Evolutionary conservation across 1,140 invertebrate species (phyloP).

Genomic region (Drosophila dunni): DNA sequence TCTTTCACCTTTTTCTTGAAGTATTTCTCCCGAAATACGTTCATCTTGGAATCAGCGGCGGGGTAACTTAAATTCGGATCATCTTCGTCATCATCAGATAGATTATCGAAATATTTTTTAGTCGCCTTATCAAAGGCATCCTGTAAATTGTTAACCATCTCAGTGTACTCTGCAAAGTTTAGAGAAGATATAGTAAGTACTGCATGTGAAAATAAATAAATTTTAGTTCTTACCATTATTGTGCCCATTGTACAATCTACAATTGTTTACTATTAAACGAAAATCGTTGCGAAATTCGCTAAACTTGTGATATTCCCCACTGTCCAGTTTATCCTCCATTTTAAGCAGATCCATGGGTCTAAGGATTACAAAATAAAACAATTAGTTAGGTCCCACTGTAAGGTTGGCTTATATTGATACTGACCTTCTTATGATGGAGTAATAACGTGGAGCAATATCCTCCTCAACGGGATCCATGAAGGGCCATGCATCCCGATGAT

Average conservation of each 20-base stretch:
- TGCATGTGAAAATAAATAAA: background rate
- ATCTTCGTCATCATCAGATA: constrained; percentile 91
- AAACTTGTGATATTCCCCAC: constrained; percentile 91
- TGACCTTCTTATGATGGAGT: constrained; percentile 88
- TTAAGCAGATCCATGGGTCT: constrained; percentile 94
- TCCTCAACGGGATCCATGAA: constrained; percentile 96
- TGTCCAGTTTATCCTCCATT: constrained; percentile 94
- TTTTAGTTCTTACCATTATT: constrained; percentile 90
- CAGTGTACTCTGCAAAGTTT: constrained; percentile 90
- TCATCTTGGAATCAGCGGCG: constrained; percentile 85
- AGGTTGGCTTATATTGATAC: background rate
- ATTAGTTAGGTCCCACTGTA: background rate
- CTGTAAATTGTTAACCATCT: constrained; percentile 93
- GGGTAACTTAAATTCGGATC: constrained; percentile 89
- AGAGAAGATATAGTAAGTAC: constrained; percentile 8
- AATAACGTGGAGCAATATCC: constrained; percentile 95
- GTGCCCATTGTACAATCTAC: constrained; percentile 94
- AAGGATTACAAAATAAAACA: background rate
- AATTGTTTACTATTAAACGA: constrained; percentile 95
- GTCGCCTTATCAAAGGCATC: constrained; percentile 91
- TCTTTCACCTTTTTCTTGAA: constrained; percentile 77
- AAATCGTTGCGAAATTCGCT: constrained; percentile 94
- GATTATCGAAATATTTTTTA: constrained; percentile 91
- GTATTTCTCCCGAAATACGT: constrained; percentile 82
- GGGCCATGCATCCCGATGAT: constrained; percentile 96